Base-by-base conservation (phyloP, 2,888 invertebrate species). In the Biston betularia region DNA sequence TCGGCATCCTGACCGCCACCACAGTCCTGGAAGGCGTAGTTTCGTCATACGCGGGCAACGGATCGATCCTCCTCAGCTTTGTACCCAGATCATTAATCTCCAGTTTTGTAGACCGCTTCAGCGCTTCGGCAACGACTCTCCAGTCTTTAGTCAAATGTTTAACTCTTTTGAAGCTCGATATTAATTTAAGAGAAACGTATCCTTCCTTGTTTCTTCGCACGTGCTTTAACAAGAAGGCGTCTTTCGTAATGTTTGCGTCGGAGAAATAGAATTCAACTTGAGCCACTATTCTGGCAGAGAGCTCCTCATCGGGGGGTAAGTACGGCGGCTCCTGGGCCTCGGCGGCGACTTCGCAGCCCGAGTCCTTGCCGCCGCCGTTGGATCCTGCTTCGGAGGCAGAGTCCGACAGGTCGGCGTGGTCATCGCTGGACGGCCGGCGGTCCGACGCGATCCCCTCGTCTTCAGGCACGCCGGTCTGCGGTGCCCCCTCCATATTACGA, bases 251-350 rank as follows among this genome's bases (percentile, higher is more conserved):
- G 87, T 98, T 98, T 58, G 97, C 98, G 84, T 99, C 98, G 69
- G 98, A 98, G 90, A 99, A 99, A 89, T 99, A 99, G 85, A 97
- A 98, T 90, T 99, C 99, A 34, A 99, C 98, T 85, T 98, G 98
- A 54, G 96, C 95, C 57, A 97, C 96, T 77, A 98, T 98, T 79
- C 96, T 95, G 70, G 96, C 95, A 11, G 97, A 95, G 42, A 97
- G 88, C 75, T 97, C 97, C 6, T 97, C 97, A 73, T 95, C 96
- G 0, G 97, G 97, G 0, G 95, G 95, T 0, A 91, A 89, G 85
- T 96, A 96, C 0, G 96, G 95, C 5, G 95, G 94, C 79, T 95
- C 95, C 79, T 94, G 94, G 4, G 93, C 80, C 50, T 94, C 93
- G 65, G 89, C 82, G 57, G 95, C 81, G 50, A 95, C 95, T 85